These are phyloP conservation scores for Gymnopithys bicolor DNA, from an alignment of 2,797 vertebrate species.

Conservation along the genomic window DNA sequence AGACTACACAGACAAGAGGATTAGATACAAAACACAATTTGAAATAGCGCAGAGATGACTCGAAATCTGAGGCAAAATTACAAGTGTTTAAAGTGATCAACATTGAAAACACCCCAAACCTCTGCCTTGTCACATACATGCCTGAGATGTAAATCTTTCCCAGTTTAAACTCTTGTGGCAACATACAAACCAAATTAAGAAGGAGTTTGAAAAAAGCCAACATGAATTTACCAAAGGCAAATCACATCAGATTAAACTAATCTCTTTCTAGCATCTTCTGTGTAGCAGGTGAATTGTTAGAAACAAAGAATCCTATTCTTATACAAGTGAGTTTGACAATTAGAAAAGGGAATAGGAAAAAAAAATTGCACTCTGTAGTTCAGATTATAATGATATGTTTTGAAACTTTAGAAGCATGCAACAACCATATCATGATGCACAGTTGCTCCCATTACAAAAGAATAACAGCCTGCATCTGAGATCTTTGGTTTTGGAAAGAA, in stretches of 20 bases:
- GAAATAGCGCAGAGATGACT: background rate
- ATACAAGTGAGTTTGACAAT: background rate
- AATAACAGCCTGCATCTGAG: background rate
- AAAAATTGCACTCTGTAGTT: background rate
- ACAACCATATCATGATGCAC: background rate
- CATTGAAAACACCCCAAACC: background rate
- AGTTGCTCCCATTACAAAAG: background rate
- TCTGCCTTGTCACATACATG: background rate
- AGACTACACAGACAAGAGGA: background rate
- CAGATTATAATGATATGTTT: background rate
- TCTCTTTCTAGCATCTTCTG: background rate
- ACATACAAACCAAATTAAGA: background rate
- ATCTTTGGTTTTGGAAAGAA: background rate
- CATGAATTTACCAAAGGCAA: background rate
- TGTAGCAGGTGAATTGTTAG: background rate
- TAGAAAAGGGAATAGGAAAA: background rate
- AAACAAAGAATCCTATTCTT: background rate
- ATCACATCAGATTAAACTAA: background rate
- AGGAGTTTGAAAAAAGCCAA: background rate
- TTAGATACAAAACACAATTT: background rate
- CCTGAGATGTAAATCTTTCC: background rate
- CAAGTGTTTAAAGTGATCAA: background rate
- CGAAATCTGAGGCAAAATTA: background rate
- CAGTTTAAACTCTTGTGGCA: background rate
- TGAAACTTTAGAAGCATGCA: background rate